These are phyloP conservation scores for Hylaea fasciaria DNA, from an alignment of 2,888 invertebrate species.

Conservation along the genomic window DNA sequence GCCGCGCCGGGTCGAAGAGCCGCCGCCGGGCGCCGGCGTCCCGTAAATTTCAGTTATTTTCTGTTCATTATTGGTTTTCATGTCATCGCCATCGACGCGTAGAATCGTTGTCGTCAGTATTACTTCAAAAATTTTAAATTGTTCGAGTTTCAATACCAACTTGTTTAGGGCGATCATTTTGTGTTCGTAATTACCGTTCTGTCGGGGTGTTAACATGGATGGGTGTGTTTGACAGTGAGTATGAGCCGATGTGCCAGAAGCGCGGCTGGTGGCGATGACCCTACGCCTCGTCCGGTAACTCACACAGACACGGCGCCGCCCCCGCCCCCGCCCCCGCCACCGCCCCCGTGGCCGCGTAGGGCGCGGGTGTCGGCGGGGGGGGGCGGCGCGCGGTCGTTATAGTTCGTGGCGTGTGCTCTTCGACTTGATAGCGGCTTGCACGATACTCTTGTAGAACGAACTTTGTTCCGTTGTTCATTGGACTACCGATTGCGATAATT, in stretches of 20 bases:
- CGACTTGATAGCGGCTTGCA: conserved; percentile 53
- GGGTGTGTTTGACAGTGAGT: conserved; percentile 71
- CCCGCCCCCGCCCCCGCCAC: conserved; percentile 19
- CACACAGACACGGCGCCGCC: conserved; percentile 32
- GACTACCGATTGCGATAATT: conserved; percentile 14
- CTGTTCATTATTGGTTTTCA: conserved; percentile 43
- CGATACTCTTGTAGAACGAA: conserved; percentile 41
- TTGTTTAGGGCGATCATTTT: not conserved
- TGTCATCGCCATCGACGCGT: conserved; percentile 43
- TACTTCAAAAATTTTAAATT: conserved; percentile 32
- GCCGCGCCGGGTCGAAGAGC: conserved; percentile 51
- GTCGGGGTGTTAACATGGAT: conserved; percentile 29
- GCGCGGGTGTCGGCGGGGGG: not conserved
- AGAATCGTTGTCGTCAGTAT: conserved; percentile 27
- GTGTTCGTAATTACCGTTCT: conserved; percentile 16
- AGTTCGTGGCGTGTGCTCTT: conserved; percentile 54
- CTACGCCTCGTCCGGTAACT: conserved; percentile 68
- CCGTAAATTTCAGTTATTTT: conserved; percentile 33
- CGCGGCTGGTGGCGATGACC: conserved; percentile 74
- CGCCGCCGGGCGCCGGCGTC: conserved; percentile 32
- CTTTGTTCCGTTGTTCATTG: conserved; percentile 42
- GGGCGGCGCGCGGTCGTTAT: not conserved
- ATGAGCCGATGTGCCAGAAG: conserved; percentile 69
- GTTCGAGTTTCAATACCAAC: conserved; percentile 14
- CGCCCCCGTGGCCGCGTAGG: not conserved